These are phyloP conservation scores for Arvicanthis niloticus DNA, from an alignment of 2,113 vertebrate species.

Conservation along the genomic window DNA sequence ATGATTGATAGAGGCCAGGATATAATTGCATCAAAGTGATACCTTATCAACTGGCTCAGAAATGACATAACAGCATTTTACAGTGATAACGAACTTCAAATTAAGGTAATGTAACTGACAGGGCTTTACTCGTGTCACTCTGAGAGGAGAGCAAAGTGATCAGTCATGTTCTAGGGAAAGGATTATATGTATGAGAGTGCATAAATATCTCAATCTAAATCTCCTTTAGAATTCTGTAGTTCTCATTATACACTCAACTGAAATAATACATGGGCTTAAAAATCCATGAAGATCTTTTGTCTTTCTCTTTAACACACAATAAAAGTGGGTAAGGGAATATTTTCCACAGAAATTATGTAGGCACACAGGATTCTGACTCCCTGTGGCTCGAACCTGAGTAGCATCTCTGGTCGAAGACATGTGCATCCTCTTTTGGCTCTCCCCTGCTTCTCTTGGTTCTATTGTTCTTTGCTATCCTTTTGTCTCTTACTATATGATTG, in stretches of 20 bases:
- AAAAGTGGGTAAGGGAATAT: background rate
- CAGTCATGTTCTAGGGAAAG: slow-evolving; percentile 65
- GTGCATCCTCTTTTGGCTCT: background rate
- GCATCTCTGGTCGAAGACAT: background rate
- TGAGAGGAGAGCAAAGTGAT: slow-evolving; percentile 67
- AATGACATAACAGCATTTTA: slow-evolving; percentile 74
- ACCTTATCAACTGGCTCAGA: slow-evolving; percentile 65
- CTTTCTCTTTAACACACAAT: background rate
- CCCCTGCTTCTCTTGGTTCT: background rate
- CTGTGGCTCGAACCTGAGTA: background rate
- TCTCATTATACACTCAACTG: background rate
- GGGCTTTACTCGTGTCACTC: slow-evolving; percentile 68
- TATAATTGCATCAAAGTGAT: slow-evolving; percentile 68
- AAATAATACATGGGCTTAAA: slow-evolving; percentile 50
- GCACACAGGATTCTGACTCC: background rate
- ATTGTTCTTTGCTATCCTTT: background rate
- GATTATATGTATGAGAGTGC: slow-evolving; percentile 50
- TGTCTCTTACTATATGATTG: background rate
- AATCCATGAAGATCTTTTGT: background rate
- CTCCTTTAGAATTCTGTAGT: slow-evolving; percentile 45
- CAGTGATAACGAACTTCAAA: slow-evolving; percentile 71
- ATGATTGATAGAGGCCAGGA: slow-evolving; percentile 57
- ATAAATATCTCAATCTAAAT: slow-evolving; percentile 66
- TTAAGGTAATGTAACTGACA: slow-evolving; percentile 67
- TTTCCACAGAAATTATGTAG: slow-evolving; percentile 10